A percentile compares a stretch with the other conserved stretches of the same genome.
These are phyloP conservation scores for Timandra comae DNA, from an alignment of 2,888 invertebrate genomes.

Conservation along the genomic window DNA sequence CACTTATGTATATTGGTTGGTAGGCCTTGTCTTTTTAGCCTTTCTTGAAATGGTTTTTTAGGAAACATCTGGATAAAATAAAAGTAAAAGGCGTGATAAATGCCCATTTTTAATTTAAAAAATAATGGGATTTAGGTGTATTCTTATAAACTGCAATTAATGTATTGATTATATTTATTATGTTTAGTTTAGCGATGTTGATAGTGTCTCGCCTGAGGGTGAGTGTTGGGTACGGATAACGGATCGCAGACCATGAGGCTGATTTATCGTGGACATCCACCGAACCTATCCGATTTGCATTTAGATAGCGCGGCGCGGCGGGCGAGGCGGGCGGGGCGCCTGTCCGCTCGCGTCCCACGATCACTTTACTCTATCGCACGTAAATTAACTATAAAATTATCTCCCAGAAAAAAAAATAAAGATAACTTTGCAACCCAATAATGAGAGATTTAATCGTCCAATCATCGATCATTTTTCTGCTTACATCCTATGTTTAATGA, in stretches of 20 bases:
- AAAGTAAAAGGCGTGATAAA: too few species aligned
- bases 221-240: slow-evolving; percentile 42
- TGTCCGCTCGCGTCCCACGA: slow-evolving; percentile 19
- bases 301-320: slow-evolving; percentile 62
- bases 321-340: slow-evolving; percentile 27
- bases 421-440: slow-evolving; percentile 38
- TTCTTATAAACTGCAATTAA: background rate
- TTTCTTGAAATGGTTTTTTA: too few species aligned
- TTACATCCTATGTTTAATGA: slow-evolving; percentile 24
- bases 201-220: slow-evolving; percentile 34
- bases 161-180: slow-evolving; percentile 7
- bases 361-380: slow-evolving; percentile 57
- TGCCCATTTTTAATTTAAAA: too few species aligned
- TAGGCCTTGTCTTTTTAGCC: too few species aligned
- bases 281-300: slow-evolving; percentile 75
- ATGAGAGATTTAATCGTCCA: slow-evolving; percentile 50
- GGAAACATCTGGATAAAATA: too few species aligned
- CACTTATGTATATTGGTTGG: too few species aligned
- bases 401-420: slow-evolving; percentile 44
- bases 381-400: slow-evolving; percentile 67
- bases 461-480: slow-evolving; percentile 34
- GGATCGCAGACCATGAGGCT: slow-evolving; percentile 51
- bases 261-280: slow-evolving; percentile 72
- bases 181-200: slow-evolving; percentile 17
- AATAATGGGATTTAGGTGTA: too few species aligned